Base-by-base conservation (phyloP, 2,888 invertebrate species). In the Crepidodera aurea region DNA sequence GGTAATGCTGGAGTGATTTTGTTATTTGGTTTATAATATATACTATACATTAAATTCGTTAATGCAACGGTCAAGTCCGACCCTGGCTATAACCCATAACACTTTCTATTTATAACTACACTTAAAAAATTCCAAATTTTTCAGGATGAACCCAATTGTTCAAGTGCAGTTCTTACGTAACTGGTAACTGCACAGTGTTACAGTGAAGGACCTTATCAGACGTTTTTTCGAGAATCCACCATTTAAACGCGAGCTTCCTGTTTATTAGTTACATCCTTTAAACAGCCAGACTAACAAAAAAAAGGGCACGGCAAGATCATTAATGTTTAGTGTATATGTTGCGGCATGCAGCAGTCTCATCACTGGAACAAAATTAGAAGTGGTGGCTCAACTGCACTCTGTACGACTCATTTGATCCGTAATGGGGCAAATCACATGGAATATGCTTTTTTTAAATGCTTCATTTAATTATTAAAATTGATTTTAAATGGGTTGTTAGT, bases 271-370 rank as follows among this genome's bases (percentile, higher is more conserved):
- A 61, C 60, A 55, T 66, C 60, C 58, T 66, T 61, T 60, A 60
- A 64, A 57, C 56, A 34, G 53, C 54, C 66, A 63, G 66, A 66
- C 66, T 48, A 32, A 63, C 55, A 62, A 60, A 63, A 64, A n/a
- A 66, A 65, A 53, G 66, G 62, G 50, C 60, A 51, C 60, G 54
- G 58, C 53, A 60, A 58, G 58, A 61, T 51, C 55, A 57, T 57
- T 57, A 57, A 39, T 57, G 57, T 57, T 59, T 56, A 51, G 55
- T 55, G 42, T 60, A 32, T 48, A 34, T 60, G 60, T 60, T 59
- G 59, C 34, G 51, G 50, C 48, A 59, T 51, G 48, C 46, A 54
- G 53, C 60, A 50, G 40, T 40, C 18, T 55, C 55, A 56, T 61
- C 61, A 56, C 50, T 50, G 55, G 25, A 61, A 61, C 56, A 51